Evolutionary conservation across 2,888 invertebrate genomes (phyloP), one percentile per base, ranked within the genome.

Genomic region (Drosophila affinis): DNA sequence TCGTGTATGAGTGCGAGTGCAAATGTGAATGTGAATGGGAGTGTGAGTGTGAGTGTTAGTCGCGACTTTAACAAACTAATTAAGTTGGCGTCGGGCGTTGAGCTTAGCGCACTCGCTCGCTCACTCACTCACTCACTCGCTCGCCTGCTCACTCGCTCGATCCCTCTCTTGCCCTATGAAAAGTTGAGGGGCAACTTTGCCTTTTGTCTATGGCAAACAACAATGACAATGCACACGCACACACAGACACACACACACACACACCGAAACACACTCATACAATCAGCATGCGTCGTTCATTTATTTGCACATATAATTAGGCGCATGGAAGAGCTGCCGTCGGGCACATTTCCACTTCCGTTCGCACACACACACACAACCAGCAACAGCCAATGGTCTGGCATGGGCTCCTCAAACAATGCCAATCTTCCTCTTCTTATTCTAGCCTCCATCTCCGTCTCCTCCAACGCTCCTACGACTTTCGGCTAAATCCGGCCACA

Each of bases 221-320:
- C 54, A 44, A 54, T 63, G 64, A 63, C 39, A 48, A 62, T 44
- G 54, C 32, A 62, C 17, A 54, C 39, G 44, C 57, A 59, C 29
- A 18, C 34, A 52, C 47, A 56, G 27, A 7, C 44, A 70, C 27
- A 61, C 46, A 60, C 27, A 56, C n/a, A 47, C 56, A 67, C 48
- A 56, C 18, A 45, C 24, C 29, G 45, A 69, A 62, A 54, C 58
- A 69, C 78, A 81, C 81, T 71, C 68, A 74, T 39, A 59, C 80
- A 84, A 84, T 87, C 84, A 84, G 72, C 75, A 77, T 69, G 69
- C 78, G 70, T 75, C 85, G 70, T 78, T 84, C 80, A 84, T 84
- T 87, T 89, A 88, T 87, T 89, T 89, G 81, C 84, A 79, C 88
- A 89, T 83, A 85, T 85, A 89, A 88, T 89, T 85, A 87, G 89